Evolutionary conservation across 92 coral and sea anemone species (phyloP).

Genomic region (Zoanthus solanderi): DNA sequence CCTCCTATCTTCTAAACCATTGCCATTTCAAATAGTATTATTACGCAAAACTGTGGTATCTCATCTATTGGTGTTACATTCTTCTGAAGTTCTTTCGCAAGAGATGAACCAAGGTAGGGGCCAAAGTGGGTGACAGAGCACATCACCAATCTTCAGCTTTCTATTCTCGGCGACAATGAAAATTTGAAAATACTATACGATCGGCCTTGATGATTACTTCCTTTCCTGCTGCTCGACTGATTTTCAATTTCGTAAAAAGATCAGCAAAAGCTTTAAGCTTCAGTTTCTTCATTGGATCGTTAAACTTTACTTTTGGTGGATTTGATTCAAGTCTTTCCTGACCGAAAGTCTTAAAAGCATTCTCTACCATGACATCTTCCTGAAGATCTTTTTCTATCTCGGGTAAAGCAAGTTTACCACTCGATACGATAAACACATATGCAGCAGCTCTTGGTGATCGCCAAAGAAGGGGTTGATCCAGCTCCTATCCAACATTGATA

Average conservation of each 20-base stretch:
- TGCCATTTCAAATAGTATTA: constrained; percentile 45
- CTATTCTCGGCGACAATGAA: constrained; percentile 66
- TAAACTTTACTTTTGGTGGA: constrained; percentile 50
- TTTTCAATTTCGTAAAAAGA: constrained; percentile 41
- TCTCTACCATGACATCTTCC: constrained; percentile 54
- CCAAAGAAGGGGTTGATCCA: too few species aligned
- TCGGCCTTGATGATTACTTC: constrained; percentile 68
- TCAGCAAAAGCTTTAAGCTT: constrained; percentile 55
- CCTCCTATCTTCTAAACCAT: constrained; percentile 55
- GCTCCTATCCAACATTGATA: too few species aligned
- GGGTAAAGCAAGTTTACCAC: too few species aligned
- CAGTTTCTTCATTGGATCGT: constrained; percentile 54
- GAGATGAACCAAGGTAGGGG: too few species aligned
- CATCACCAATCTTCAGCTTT: constrained; percentile 49
- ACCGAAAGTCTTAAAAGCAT: constrained; percentile 55
- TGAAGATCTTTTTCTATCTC: not conserved
- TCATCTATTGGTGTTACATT: too few species aligned
- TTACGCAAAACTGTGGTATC: too few species aligned
- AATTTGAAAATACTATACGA: constrained; percentile 61
- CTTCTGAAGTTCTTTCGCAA: too few species aligned
- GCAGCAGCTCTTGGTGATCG: too few species aligned
- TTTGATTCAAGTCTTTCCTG: constrained; percentile 49
- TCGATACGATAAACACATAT: too few species aligned
- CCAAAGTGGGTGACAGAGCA: too few species aligned
- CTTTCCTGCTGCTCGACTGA: constrained; percentile 33